Conservation (phyloP, 2,888 invertebrate species). For the Tubulanus polymorphus region DNA sequence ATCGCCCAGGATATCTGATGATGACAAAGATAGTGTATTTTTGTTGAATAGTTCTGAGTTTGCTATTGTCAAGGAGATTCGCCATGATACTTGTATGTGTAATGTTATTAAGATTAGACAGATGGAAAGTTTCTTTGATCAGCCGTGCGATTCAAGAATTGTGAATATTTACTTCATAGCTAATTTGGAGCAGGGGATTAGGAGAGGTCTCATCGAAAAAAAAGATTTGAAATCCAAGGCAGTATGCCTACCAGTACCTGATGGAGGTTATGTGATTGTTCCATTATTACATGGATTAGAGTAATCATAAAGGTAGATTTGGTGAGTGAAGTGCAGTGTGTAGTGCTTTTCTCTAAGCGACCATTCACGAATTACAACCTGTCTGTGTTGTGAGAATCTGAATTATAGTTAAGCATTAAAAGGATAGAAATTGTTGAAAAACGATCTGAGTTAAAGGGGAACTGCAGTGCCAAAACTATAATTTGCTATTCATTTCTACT, state of each 20-base stretch:
- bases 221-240: conserved; percentile 6
- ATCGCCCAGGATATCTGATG: no score
- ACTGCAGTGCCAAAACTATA: no score
- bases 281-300: conserved; percentile 13
- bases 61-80: conserved; percentile 10
- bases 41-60: background rate
- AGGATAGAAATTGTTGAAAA: no score
- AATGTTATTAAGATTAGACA: conserved; percentile 1
- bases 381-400: no score
- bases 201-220: conserved; percentile 2
- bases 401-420: no score
- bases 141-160: no score
- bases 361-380: no score
- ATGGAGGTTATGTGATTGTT: conserved; percentile 9
- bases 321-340: no score
- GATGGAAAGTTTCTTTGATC: conserved; percentile 8
- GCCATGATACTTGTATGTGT: conserved; percentile 5
- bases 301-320: no score
- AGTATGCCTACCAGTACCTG: conserved; percentile 8
- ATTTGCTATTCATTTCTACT: no score
- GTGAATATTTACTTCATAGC: conserved; percentile 12
- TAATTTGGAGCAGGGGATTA: background rate
- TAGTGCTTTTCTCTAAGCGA: no score
- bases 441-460: no score
- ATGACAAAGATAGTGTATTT: conserved; percentile 6